Evolutionary conservation across 2,797 vertebrate genomes (phyloP), one percentile per base, ranked within the genome.

Genomic region (Bovichtus diacanthus): DNA sequence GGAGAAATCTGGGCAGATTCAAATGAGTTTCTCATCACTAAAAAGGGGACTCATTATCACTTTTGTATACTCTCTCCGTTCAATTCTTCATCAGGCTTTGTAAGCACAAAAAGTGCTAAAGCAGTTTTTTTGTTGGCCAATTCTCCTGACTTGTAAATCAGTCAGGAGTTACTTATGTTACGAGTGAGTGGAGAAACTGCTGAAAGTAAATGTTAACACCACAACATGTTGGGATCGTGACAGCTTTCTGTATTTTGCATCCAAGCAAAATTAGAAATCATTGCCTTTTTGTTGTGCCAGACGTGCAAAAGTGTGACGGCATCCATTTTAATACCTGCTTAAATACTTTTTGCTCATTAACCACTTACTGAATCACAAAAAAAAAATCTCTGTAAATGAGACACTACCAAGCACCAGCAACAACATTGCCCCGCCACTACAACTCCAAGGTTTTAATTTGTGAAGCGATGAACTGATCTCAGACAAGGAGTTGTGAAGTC

Each of bases 1-100:
- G 84, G 81, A 84, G 82, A 91, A 93, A 93, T 93, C 89, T 92
- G 90, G 83, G 67, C 80, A 70, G 83, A 91, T 92, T 92, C 89
- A 92, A 91, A 90, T 88, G 83, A 88, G 87, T 81, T 88, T 89
- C 90, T 92, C 93, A 91, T 94, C 92, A 90, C 81, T 89, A 87
- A 88, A 91, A 90, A 88, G 84, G 70, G 80, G 87, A 90, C 92
- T 93, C 91, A 90, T 94, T 91, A 93, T 93, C 93, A 92, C 92
- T 82, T 92, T 87, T 93, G 86, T 88, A 87, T 87, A 85, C 91
- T 92, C 83, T 87, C 88, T 87, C 83, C 74, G 39, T 89, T 91
- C 88, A 80, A 81, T 89, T 89, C 81, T 87, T 88, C 89, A 84
- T 90, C 84, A 67, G 83, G 82, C 90, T 93, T 93, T 92, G 90